Evolutionary conservation across 2,888 invertebrate species (phyloP).

Genomic region (Acleris emargana): DNA sequence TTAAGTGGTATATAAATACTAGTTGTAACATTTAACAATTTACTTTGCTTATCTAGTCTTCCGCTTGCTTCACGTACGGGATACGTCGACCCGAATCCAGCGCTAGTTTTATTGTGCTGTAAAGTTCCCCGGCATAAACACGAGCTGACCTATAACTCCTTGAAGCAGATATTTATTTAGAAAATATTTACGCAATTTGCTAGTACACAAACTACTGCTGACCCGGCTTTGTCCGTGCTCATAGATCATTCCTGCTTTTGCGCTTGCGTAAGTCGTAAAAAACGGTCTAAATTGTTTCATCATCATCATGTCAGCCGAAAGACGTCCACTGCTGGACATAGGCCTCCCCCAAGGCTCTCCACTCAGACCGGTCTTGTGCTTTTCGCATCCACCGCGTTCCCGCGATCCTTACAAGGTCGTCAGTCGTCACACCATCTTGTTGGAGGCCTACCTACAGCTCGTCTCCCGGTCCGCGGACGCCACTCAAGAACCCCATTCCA

Average conservation of each 20-base stretch:
- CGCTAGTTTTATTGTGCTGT: slow-evolving; percentile 65
- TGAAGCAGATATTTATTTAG: slow-evolving; percentile 21
- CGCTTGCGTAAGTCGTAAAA: neutral
- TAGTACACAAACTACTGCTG: neutral
- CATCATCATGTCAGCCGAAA: too few species aligned
- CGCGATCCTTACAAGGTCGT: too few species aligned
- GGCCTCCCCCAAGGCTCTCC: too few species aligned
- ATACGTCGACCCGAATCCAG: slow-evolving; percentile 44
- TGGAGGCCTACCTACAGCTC: too few species aligned
- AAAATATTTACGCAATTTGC: slow-evolving; percentile 21
- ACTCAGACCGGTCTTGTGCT: too few species aligned
- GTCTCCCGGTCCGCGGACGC: too few species aligned
- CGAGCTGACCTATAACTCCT: slow-evolving; percentile 8
- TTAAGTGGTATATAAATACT: slow-evolving; percentile 1
- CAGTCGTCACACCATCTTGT: too few species aligned
- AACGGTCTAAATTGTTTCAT: too few species aligned
- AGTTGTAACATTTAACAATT: slow-evolving; percentile 3
- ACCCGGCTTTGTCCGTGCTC: neutral
- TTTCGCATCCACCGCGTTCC: too few species aligned
- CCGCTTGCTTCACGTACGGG: slow-evolving; percentile 36
- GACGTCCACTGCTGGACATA: too few species aligned
- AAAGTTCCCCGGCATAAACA: slow-evolving; percentile 49
- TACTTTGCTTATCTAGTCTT: slow-evolving; percentile 30
- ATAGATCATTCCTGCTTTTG: neutral
- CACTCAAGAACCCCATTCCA: too few species aligned